These are phyloP conservation scores for Epinephelus cyanopodus DNA, from an alignment of 2,113 vertebrate species.

Conservation along the genomic window DNA sequence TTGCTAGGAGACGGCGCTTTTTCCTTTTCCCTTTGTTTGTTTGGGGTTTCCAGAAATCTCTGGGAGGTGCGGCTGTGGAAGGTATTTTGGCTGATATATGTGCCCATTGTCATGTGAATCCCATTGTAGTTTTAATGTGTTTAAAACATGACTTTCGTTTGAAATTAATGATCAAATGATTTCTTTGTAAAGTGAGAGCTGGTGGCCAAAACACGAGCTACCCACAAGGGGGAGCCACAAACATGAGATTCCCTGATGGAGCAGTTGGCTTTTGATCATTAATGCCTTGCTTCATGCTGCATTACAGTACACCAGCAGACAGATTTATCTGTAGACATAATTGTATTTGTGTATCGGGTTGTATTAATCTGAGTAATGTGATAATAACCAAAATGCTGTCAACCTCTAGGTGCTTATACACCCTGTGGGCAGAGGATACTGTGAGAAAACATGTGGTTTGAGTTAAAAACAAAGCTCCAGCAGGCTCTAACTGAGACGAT, in stretches of 20 bases:
- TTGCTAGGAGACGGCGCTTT: conserved; percentile 80
- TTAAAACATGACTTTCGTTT: background rate
- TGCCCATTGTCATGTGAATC: background rate
- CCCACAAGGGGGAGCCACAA: conserved; percentile 74
- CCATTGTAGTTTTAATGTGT: background rate
- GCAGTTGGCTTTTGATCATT: conserved; percentile 5
- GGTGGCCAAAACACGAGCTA: background rate
- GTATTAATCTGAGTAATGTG: background rate
- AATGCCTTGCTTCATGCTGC: background rate
- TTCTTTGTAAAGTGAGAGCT: background rate
- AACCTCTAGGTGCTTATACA: background rate
- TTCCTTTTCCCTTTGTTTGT: conserved; percentile 75
- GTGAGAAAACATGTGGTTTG: conserved; percentile 42
- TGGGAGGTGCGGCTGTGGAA: background rate
- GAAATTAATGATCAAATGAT: background rate
- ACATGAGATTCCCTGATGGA: conserved; percentile 4
- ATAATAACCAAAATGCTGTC: conserved; percentile 4
- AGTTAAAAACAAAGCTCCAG: conserved; percentile 44
- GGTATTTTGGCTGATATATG: background rate
- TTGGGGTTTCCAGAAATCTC: conserved; percentile 55
- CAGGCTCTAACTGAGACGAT: conserved; percentile 16
- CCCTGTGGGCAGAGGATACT: background rate
- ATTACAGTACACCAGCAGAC: background rate
- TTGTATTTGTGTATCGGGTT: background rate
- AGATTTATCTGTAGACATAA: conserved; percentile 4